A percentile compares a stretch with the other conserved stretches of the same genome.
phyloP scores from a whole-genome alignment of 2,113 vertebrate species.

The Pelusios castaneus region DNA sequence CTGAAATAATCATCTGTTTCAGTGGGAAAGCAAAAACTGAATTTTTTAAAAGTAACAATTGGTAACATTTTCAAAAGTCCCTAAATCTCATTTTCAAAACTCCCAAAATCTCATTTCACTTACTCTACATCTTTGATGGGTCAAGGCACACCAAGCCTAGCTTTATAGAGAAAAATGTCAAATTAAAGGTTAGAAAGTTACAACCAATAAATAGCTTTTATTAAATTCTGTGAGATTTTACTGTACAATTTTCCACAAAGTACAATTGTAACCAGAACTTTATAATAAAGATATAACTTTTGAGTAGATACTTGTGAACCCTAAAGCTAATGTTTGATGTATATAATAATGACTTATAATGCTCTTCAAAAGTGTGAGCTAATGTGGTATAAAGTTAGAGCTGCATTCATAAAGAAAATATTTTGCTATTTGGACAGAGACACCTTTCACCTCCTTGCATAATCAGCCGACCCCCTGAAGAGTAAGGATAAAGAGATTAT shows the following conservation, averaged over 20 bases:
- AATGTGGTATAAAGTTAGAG: slow-evolving; percentile 40
- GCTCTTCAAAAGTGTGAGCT: neutral
- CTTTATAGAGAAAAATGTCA: neutral
- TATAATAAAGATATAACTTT: neutral
- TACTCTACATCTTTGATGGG: neutral
- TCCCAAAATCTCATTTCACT: neutral
- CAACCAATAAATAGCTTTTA: neutral
- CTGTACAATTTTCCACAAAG: neutral
- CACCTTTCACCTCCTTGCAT: slow-evolving; percentile 69
- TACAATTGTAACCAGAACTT: neutral
- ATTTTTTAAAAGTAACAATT: slow-evolving; percentile 9
- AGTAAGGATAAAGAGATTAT: slow-evolving; percentile 70
- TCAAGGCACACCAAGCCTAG: neutral
- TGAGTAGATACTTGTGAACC: neutral
- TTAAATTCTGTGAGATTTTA: neutral
- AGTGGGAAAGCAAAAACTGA: slow-evolving; percentile 47
- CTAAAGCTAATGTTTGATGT: neutral
- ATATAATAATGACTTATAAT: neutral
- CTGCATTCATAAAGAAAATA: slow-evolving; percentile 75
- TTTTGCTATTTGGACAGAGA: slow-evolving; percentile 71
- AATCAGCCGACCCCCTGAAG: slow-evolving; percentile 46
- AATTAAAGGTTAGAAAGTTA: neutral
- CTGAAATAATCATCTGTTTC: slow-evolving; percentile 39
- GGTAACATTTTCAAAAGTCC: neutral
- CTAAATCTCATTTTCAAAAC: slow-evolving; percentile 14